Evolutionary conservation across 2,888 invertebrate genomes (phyloP).

Genomic region (Phlogophora meticulosa): DNA sequence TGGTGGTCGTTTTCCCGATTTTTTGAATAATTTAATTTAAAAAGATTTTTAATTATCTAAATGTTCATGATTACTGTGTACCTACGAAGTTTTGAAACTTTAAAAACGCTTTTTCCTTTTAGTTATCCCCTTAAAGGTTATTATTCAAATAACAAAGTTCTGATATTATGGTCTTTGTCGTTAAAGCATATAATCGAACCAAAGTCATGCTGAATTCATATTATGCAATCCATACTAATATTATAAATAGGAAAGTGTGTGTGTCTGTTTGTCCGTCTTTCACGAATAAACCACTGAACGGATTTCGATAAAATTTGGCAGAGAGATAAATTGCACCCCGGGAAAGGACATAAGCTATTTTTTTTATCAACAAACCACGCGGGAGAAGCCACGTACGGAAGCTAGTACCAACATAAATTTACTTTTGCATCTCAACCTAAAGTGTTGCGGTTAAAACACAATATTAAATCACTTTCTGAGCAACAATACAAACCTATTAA

Average conservation of each 20-base stretch:
- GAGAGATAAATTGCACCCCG: too few relatives aligned
- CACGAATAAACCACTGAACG: too few relatives aligned
- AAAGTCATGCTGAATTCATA: neutral
- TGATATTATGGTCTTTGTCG: neutral
- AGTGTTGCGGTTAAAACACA: constrained; percentile 4
- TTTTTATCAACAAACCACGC: too few relatives aligned
- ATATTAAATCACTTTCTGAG: constrained; percentile 1
- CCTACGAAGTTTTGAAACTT: neutral
- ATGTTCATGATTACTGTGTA: neutral
- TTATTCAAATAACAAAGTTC: neutral
- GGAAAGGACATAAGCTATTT: too few relatives aligned
- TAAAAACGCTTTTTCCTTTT: neutral
- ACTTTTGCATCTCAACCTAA: neutral
- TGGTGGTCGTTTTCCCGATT: neutral
- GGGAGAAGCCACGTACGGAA: too few relatives aligned
- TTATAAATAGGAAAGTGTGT: too few relatives aligned
- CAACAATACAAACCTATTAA: constrained; percentile 32
- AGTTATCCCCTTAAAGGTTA: neutral
- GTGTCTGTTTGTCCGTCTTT: too few relatives aligned
- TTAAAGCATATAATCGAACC: neutral
- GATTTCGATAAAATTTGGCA: too few relatives aligned
- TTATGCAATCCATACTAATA: too few relatives aligned
- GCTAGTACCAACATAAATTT: constrained; percentile 6
- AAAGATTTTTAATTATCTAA: neutral
- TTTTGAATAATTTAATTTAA: neutral